Percentiles rank a stretch among this genome's conserved stretches.
phyloP scores from a whole-genome alignment of 2,888 invertebrate species.

The Drosophila tripunctata region DNA sequence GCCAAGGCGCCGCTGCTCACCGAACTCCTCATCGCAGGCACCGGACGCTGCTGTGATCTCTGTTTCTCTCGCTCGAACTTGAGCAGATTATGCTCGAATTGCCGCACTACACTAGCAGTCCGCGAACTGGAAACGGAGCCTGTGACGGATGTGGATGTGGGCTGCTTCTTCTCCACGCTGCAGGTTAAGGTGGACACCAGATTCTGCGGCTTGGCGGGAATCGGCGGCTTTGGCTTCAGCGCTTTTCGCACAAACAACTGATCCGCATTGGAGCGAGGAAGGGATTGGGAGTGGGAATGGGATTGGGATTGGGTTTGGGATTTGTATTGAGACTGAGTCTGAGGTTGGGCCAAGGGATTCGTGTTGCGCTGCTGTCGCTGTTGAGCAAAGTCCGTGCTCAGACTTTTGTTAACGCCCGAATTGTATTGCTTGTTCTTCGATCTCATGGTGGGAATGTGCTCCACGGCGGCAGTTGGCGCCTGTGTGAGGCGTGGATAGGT shows the following conservation, averaged over 20 bases:
- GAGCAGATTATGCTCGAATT: constrained; percentile 86
- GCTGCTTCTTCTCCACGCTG: constrained; percentile 66
- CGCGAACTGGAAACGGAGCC: constrained; percentile 63
- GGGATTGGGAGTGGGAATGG: background rate
- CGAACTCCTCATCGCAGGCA: constrained; percentile 78
- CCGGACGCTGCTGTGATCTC: constrained; percentile 51
- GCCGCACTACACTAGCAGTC: constrained; percentile 83
- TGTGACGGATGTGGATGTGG: no score
- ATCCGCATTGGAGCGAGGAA: constrained; percentile 24
- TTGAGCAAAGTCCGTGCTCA: constrained; percentile 84
- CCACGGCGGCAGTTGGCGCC: constrained; percentile 38
- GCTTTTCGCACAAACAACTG: constrained; percentile 73
- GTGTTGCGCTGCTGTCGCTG: constrained; percentile 81
- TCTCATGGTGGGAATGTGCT: constrained; percentile 83
- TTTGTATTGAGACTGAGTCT: no score
- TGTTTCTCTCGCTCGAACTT: constrained; percentile 85
- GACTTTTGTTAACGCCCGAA: constrained; percentile 82
- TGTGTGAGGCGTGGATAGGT: constrained; percentile 80
- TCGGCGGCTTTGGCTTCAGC: constrained; percentile 79
- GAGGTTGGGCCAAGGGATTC: constrained; percentile 51
- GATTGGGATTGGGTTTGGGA: background rate
- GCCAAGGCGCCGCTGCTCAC: constrained; percentile 82
- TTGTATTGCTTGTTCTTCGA: constrained; percentile 83
- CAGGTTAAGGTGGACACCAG: constrained; percentile 74
- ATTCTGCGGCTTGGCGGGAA: constrained; percentile 82